phyloP scores from a whole-genome alignment of 2,888 invertebrate species.

The Phortica okadai region DNA sequence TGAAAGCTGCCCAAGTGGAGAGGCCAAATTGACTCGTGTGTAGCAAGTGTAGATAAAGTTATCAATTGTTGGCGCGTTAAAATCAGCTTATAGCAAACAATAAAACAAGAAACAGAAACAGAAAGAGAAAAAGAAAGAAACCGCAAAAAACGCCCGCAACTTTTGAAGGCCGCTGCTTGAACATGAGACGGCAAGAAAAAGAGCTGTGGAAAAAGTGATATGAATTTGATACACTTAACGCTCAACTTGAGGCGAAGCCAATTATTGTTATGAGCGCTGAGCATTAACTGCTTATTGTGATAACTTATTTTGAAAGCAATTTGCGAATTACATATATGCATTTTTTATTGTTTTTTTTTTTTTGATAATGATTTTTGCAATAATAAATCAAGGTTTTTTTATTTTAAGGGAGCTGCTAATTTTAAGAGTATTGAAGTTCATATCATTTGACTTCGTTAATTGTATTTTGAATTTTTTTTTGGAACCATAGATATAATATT shows the following conservation, averaged over 20 bases:
- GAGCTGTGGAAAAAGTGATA: too few species aligned
- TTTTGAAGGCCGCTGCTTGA: slow-evolving; percentile 32
- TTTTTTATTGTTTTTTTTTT: not conserved
- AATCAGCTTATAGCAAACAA: not conserved
- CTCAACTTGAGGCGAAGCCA: not conserved
- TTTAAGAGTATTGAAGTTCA: not conserved
- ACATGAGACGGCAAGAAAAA: slow-evolving; percentile 37
- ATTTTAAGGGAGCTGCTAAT: not conserved
- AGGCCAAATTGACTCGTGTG: not conserved
- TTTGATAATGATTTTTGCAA: not conserved
- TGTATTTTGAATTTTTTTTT: too few species aligned
- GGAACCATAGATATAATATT: too few species aligned
- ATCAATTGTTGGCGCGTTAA: slow-evolving; percentile 10
- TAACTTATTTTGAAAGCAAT: not conserved
- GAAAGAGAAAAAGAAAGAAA: not conserved
- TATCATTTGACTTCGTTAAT: too few species aligned
- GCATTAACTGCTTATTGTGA: slow-evolving; percentile 1
- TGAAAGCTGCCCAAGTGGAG: not conserved
- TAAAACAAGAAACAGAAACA: not conserved
- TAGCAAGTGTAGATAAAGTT: not conserved
- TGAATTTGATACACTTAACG: slow-evolving; percentile 20
- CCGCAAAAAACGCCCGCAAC: slow-evolving; percentile 28
- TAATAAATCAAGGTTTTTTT: slow-evolving; percentile 48
- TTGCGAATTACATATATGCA: not conserved
- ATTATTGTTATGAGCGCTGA: slow-evolving; percentile 6